Evolutionary conservation across 2,113 vertebrate species (phyloP), one percentile per base, ranked within the genome.

Genomic region (Proteles cristata): DNA sequence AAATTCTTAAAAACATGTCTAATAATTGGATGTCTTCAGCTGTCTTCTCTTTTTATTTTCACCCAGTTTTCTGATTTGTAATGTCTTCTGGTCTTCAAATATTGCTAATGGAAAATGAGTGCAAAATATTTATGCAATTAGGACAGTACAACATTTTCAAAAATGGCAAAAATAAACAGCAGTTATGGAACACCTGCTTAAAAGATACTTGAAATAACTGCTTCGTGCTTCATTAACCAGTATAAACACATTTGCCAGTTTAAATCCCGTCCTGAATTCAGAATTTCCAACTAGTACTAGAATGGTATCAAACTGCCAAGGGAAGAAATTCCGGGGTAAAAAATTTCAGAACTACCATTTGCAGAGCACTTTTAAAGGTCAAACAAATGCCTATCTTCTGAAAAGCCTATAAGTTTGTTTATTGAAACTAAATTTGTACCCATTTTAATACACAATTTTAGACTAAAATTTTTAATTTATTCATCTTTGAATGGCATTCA

Each of bases 101-200:
- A 92, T 50, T 73, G n/a, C 61, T 90, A 85, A 88, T 48, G 19
- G 81, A 95, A 97, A 97, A 90, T 81, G 76, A 96, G 50, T 82
- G 23, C 43, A 95, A 97, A 96, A 97, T 96, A 98, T 97, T 97
- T 96, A 95, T 85, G 83, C 90, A 97, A 98, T 98, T 96, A 95
- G 76, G 74, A 93, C 43, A 73, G 92, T 93, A 96, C 90, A 85
- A 96, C 92, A 90, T 97, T 96, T 96, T 97, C 33, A 76, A 90
- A 97, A 96, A 90, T 73, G 84, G 94, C 90, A 97, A 98, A 98
- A 98, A 97, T 96, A 98, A 98, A 96, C 88, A 97, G 95, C 66
- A 92, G 96, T 92, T 96, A 96, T 35, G 3, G 48, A 97, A 95
- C 93, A 98, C 96, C 95, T 98, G 97, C 87, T 94, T 95, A 82